Evolutionary conservation across 1,140 invertebrate species (phyloP).

Genomic region (Aphis craccivora): DNA sequence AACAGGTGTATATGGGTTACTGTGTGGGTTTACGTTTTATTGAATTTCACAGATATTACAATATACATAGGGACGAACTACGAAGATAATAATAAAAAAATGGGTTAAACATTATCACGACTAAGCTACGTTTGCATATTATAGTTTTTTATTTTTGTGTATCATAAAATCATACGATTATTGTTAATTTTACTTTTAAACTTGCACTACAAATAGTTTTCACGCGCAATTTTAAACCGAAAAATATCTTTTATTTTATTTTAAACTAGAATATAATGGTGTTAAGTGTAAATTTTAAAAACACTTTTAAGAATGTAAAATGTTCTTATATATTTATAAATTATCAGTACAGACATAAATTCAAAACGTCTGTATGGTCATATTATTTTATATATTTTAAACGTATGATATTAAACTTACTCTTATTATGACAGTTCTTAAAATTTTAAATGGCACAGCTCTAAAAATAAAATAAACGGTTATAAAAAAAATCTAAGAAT

Average conservation of each 20-base stretch:
- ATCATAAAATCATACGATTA: not conserved
- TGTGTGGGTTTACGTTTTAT: not conserved
- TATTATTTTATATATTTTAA: slow-evolving; percentile 9
- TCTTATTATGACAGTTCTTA: not conserved
- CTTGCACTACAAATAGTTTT: too few relatives aligned
- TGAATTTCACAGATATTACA: not conserved
- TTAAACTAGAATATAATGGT: not conserved
- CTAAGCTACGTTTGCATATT: not conserved
- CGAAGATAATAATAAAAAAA: not conserved
- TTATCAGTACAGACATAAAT: not conserved
- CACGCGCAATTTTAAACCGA: not conserved
- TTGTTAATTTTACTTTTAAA: too few relatives aligned
- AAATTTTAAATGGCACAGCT: not conserved
- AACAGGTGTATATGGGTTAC: not conserved
- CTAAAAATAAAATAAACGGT: not conserved
- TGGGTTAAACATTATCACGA: not conserved
- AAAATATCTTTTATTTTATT: not conserved
- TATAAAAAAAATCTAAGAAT: not conserved
- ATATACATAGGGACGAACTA: too few relatives aligned
- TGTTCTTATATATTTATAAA: slow-evolving; percentile 19
- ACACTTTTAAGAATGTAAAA: not conserved
- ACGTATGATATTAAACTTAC: not conserved
- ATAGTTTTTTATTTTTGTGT: not conserved
- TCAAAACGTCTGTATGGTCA: not conserved
- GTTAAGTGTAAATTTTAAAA: not conserved